Evolutionary conservation across 2,113 vertebrate genomes (phyloP).

Genomic region (Romanogobio albipinnatus): DNA sequence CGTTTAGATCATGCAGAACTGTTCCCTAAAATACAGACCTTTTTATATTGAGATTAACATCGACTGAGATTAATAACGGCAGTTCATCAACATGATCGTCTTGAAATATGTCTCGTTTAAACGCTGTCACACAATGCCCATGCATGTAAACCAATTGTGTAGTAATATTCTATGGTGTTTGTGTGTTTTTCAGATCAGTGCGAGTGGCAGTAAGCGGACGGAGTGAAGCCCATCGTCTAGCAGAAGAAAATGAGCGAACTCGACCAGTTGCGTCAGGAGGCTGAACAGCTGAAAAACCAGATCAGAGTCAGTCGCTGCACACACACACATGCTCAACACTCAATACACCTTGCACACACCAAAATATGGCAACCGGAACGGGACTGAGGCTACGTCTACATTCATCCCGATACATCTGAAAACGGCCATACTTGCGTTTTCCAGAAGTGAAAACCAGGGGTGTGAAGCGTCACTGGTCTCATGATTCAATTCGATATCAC

Average conservation of each 20-base stretch:
- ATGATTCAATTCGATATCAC: too few species aligned
- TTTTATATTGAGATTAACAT: too few species aligned
- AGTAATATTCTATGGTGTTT: not conserved
- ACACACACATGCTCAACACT: not conserved
- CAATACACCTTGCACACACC: not conserved
- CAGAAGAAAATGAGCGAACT: slow-evolving; percentile 98
- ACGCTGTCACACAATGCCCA: not conserved
- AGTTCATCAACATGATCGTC: not conserved
- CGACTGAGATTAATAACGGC: too few species aligned
- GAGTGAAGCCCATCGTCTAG: slow-evolving; percentile 82
- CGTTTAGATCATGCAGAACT: not conserved
- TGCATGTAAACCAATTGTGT: not conserved
- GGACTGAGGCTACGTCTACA: too few species aligned
- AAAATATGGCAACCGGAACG: not conserved
- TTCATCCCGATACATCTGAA: too few species aligned
- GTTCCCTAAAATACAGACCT: too few species aligned
- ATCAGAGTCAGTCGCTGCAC: slow-evolving; percentile 86
- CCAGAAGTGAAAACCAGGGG: too few species aligned
- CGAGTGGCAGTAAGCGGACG: slow-evolving; percentile 79
- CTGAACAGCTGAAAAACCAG: slow-evolving; percentile 99
- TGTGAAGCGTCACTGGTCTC: too few species aligned
- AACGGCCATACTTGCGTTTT: too few species aligned
- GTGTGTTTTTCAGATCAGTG: slow-evolving; percentile 79
- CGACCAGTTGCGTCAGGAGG: slow-evolving; percentile 99
- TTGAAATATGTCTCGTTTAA: not conserved